Percentiles rank a stretch among this genome's conserved stretches.
These are phyloP conservation scores for Thryonomys swinderianus DNA, from an alignment of 2,113 vertebrate species.

Conservation along the genomic window DNA sequence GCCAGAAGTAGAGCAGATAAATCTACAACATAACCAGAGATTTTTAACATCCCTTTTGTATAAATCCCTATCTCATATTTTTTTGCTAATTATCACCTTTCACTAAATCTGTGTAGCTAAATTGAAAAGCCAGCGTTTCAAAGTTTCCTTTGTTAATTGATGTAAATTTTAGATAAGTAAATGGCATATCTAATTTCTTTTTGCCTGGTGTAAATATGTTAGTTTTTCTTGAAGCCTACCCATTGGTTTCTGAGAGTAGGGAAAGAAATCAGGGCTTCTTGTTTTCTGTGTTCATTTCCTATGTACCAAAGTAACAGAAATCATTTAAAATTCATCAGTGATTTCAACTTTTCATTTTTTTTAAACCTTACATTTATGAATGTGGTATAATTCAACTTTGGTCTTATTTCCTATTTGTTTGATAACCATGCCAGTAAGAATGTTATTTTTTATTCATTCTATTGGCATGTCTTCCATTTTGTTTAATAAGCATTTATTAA, in stretches of 20 bases:
- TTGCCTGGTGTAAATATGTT: neutral
- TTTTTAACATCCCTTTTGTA: neutral
- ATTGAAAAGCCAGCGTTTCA: neutral
- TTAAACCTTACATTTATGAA: neutral
- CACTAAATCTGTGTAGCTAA: neutral
- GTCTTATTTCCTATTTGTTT: neutral
- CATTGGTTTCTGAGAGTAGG: neutral
- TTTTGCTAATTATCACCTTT: neutral
- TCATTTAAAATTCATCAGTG: conserved; percentile 13
- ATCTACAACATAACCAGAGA: neutral
- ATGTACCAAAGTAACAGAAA: neutral
- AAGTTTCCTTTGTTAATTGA: neutral
- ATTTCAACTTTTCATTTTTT: conserved; percentile 15
- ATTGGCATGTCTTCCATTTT: neutral
- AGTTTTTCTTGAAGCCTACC: neutral
- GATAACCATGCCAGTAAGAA: neutral
- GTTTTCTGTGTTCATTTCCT: neutral
- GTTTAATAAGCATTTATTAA: neutral
- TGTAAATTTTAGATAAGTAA: neutral
- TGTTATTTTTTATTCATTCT: neutral
- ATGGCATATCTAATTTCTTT: neutral
- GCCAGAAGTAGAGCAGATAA: neutral
- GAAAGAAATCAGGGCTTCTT: neutral
- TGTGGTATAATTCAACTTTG: neutral
- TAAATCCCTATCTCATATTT: neutral